Conservation (phyloP, 2,113 vertebrate genomes). For the Fulica atra region DNA sequence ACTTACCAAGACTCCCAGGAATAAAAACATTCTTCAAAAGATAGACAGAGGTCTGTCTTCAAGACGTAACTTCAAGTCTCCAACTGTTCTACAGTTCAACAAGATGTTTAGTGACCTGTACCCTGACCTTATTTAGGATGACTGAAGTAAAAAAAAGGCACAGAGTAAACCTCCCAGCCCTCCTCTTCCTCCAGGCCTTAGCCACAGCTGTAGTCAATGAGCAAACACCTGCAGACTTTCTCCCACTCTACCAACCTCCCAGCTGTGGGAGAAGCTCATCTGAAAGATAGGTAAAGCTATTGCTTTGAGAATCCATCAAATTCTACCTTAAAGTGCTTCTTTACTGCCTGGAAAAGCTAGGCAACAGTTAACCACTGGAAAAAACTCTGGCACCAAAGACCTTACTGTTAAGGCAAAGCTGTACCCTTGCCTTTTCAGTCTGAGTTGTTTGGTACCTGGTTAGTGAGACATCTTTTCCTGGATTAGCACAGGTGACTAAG, state of each 20-base stretch:
- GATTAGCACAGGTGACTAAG: not conserved
- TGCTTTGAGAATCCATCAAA: not conserved
- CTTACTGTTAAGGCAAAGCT: not conserved
- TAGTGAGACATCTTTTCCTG: not conserved
- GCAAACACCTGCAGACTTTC: not conserved
- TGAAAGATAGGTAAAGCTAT: not conserved
- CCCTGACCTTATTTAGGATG: not conserved
- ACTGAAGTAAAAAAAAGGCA: not conserved
- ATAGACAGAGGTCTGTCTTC: rapidly evolving
- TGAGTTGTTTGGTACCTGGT: not conserved
- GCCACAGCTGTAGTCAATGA: not conserved
- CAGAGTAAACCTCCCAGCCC: not conserved
- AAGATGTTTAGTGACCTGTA: not conserved
- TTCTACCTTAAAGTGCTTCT: not conserved
- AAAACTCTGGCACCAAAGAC: not conserved
- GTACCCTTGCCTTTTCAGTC: not conserved
- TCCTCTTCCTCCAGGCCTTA: not conserved
- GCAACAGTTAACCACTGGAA: not conserved
- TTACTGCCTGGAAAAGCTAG: not conserved
- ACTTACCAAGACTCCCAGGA: not conserved
- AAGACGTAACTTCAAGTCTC: rapidly evolving
- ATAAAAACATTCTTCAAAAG: not conserved
- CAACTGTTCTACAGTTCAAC: not conserved
- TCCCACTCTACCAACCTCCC: not conserved
- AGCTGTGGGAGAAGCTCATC: not conserved